Evolutionary conservation across 1,140 invertebrate genomes (phyloP).

Genomic region (Homalodisca vitripennis): DNA sequence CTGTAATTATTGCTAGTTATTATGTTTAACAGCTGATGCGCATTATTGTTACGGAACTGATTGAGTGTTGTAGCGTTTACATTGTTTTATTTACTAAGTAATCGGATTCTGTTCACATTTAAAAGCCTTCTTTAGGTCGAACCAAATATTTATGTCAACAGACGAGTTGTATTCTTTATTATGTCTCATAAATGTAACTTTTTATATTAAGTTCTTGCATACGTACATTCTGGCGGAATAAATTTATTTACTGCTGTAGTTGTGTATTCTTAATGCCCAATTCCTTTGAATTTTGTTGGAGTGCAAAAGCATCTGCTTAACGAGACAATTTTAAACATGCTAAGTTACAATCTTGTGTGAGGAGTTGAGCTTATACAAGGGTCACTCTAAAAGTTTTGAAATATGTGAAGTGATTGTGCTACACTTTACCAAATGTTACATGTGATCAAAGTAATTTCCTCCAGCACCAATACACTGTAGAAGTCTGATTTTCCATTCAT

Average conservation of each 20-base stretch:
- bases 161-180: background rate
- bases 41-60: slow-evolving; percentile 12
- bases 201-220: slow-evolving; percentile 25
- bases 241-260: slow-evolving; percentile 23
- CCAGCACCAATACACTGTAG: no score
- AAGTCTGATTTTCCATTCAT: no score
- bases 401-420: no score
- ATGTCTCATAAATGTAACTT: slow-evolving; percentile 18
- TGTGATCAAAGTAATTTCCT: no score
- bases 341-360: no score
- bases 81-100: slow-evolving; percentile 17
- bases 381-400: no score
- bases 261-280: background rate
- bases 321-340: no score
- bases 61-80: slow-evolving; percentile 7
- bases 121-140: slow-evolving; percentile 5
- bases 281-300: no score
- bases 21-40: background rate
- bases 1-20: slow-evolving; percentile 23
- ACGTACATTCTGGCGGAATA: slow-evolving; percentile 20
- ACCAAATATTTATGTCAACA: slow-evolving; percentile 15
- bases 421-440: no score
- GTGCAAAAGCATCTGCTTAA: no score
- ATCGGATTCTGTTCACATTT: background rate
- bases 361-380: no score